Evolutionary conservation across 1,140 invertebrate species (phyloP), one percentile per base, ranked within the genome.

Genomic region (Ceratoteleas bidentatus): DNA sequence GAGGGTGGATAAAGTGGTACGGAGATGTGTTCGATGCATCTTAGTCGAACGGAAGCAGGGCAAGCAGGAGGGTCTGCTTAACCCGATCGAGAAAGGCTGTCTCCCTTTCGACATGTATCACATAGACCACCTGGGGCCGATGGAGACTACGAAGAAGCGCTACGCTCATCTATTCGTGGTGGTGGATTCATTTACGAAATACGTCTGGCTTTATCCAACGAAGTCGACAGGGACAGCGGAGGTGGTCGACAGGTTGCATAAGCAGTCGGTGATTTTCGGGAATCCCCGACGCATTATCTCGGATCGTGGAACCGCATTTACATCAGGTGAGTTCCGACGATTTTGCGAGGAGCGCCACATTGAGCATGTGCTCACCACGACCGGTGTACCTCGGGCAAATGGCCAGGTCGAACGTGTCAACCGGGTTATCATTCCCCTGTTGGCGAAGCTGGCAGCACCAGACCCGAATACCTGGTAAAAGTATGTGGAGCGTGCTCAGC

Each of bases 11-110:
- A 47, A 33, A n/a, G 53, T 61, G 6, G 40, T 68, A 6, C 10
- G 34, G 0, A 52, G 61, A 4, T 76, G 73, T 11, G 32, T 76
- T 0, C 10, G 13, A 0, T 76, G 54, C 49, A 66, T 76, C 32
- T 14, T 76, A 9, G 49, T 43, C 0, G 9, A n/a, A 11, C 10
- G 47, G 16, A 75, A 75, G 16, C 4, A 14, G 8, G 54, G 54
- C 13, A 9, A 11, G 0, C 54, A 57, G 7, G 54, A 38, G n/a
- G 54, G 54, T 6, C n/a, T 43, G 1, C 40, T 43, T 10, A 43
- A 43, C n/a, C 40, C 40, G 40, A 43, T 43, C 6, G 40, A 43
- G 40, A 43, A 43, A 43, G 40, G 40, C n/a, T 43, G 40, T n/a
- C 0, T 10, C 8, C n/a, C 40, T 9, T 6, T 43, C 2, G 40